Base-by-base conservation (phyloP, 1,140 invertebrate species). In the Pteromalus puparum region DNA sequence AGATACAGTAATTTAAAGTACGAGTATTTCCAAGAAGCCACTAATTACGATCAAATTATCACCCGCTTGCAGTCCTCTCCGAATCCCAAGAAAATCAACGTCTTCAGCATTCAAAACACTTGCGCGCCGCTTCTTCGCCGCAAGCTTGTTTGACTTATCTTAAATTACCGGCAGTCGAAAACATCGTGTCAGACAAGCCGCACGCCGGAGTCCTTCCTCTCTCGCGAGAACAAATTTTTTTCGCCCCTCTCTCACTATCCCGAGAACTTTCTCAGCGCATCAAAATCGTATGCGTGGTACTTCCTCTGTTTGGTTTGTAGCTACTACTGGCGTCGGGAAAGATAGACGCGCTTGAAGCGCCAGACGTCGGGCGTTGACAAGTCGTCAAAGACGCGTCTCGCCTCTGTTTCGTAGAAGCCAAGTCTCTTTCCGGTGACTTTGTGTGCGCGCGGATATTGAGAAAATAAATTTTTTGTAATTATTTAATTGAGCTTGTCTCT, bases 331-430 rank as follows among this genome's bases (percentile, higher is more conserved):
- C 65, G 61, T 26, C 34, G 72, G 26, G 34, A 34, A 73, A 42
- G 74, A 48, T 61, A 61, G 42, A 73, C 48, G 30, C 61, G n/a
- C n/a, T 24, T 30, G 34, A 53, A 81, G 73, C 73, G 46, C 61
- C 79, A 81, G 78, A 77, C 83, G 79, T 75, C 80, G 67, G 53
- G 65, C 73, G 80, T 53, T 85, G 83, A 85, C 79, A 85, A 85
- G 73, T 74, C 79, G 73, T 85, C 80, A 85, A 85, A 85, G 65
- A 53, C 83, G 34, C 70, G 18, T 2, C 70, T 53, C 48, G 24
- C 28, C 61, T 26, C 34, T 15, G 1, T 0, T 79, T 79, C 76
- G 18, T 12, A 21, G 77, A 84, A 84, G 28, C 42, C 15, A 72
- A 75, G 28, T 28, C 26, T 48, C 26, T 24, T 34, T 72, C 21